These are phyloP conservation scores for Lepilemur septentrionalis DNA, from an alignment of 2,797 vertebrate species.

Conservation along the genomic window DNA sequence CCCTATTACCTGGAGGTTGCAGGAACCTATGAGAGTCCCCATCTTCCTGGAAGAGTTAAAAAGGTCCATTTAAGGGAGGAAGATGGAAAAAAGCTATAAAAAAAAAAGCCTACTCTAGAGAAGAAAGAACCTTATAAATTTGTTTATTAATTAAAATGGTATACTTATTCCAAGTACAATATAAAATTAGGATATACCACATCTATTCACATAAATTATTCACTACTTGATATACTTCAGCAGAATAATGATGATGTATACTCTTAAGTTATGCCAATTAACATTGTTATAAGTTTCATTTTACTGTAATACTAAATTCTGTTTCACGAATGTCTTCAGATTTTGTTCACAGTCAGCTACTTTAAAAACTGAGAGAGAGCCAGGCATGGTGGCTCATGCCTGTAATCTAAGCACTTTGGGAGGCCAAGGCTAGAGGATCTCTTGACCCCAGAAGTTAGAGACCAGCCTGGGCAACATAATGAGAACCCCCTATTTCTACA, in stretches of 20 bases:
- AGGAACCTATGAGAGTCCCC: background rate
- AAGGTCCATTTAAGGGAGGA: background rate
- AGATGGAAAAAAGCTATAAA: background rate
- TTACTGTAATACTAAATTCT: conserved; percentile 23
- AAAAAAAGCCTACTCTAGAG: background rate
- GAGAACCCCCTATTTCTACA: background rate
- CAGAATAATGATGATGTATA: background rate
- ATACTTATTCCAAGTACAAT: background rate
- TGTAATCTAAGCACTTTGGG: background rate
- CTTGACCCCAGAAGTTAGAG: background rate
- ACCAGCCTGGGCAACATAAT: background rate
- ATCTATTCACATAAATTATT: background rate
- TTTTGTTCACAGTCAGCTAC: background rate
- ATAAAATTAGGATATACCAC: background rate
- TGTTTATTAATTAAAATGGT: background rate
- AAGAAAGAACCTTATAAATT: background rate
- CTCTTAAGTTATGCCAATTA: background rate
- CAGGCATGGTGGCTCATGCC: background rate
- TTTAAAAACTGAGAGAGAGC: background rate
- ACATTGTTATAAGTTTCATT: background rate
- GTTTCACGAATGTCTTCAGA: background rate
- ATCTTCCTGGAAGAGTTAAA: background rate
- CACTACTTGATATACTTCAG: background rate
- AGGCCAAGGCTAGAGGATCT: background rate
- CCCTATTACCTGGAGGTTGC: background rate